Evolutionary conservation across 2,888 invertebrate genomes (phyloP).

Genomic region (Leptopilina syphax): DNA sequence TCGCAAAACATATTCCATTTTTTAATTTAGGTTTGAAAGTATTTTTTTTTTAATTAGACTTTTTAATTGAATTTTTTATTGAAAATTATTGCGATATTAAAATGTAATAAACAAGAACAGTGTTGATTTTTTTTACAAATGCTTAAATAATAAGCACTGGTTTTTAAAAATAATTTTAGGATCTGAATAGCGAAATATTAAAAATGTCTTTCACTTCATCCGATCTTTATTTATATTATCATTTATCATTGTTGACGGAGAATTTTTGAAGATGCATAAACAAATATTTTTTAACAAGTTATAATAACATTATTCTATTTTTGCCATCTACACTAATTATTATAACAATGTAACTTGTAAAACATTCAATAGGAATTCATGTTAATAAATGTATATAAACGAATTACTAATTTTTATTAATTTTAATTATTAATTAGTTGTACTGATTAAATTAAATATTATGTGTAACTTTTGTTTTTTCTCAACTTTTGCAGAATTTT

Average conservation of each 20-base stretch:
- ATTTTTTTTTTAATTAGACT: too few species aligned
- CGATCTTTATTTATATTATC: constrained; percentile 24
- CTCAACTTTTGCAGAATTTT: too few species aligned
- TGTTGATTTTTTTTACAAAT: not conserved
- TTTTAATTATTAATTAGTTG: not conserved
- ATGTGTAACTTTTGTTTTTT: too few species aligned
- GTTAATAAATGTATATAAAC: constrained; percentile 66
- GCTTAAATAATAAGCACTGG: constrained; percentile 17
- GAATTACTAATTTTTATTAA: not conserved
- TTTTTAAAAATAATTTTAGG: constrained; percentile 32
- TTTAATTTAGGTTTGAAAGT: too few species aligned
- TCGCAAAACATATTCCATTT: too few species aligned
- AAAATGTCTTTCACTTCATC: constrained; percentile 1
- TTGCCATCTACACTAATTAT: constrained; percentile 48
- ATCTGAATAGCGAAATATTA: constrained; percentile 15
- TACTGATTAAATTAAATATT: too few species aligned
- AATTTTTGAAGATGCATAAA: constrained; percentile 33
- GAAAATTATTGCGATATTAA: too few species aligned
- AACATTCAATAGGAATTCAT: constrained; percentile 57
- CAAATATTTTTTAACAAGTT: constrained; percentile 31
- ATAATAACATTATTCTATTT: constrained; percentile 46
- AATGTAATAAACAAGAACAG: not conserved
- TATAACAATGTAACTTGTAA: constrained; percentile 42
- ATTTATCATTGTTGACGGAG: constrained; percentile 43
- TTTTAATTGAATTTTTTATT: too few species aligned